phyloP scores from a whole-genome alignment of 1,140 invertebrate genomes.

The Euwallacea similis region DNA sequence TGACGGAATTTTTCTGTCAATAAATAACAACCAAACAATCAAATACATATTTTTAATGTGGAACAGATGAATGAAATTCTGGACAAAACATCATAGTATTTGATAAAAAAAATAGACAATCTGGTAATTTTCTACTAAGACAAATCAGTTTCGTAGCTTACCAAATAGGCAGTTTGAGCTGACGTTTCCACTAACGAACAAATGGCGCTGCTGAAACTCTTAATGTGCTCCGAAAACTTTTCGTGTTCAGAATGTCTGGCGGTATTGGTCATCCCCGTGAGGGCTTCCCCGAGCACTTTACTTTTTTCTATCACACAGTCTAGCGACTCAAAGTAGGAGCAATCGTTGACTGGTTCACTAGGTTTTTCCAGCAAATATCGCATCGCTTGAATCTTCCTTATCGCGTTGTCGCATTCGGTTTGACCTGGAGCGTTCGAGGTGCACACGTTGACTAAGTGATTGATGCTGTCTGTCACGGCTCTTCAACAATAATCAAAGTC shows the following conservation, averaged over 20 bases:
- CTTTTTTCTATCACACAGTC: constrained; percentile 94
- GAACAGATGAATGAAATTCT: too few relatives aligned
- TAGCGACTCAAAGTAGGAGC: constrained; percentile 92
- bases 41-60: background rate
- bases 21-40: too few relatives aligned
- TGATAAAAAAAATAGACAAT: too few relatives aligned
- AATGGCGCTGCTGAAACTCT: constrained; percentile 81
- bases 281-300: constrained; percentile 77
- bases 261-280: constrained; percentile 91
- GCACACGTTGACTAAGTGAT: constrained; percentile 83
- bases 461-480: constrained; percentile 90
- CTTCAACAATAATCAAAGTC: constrained; percentile 51
- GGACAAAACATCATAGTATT: too few relatives aligned
- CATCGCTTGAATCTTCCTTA: constrained; percentile 89
- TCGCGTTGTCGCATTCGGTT: constrained; percentile 95
- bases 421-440: constrained; percentile 84
- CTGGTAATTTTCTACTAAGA: too few relatives aligned
- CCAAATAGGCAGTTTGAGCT: constrained; percentile 91
- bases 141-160: constrained; percentile 44
- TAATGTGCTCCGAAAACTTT: constrained; percentile 84
- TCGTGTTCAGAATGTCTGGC: constrained; percentile 88
- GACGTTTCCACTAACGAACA: constrained; percentile 93
- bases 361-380: constrained; percentile 82
- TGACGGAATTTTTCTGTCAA: too few relatives aligned
- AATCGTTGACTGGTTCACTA: constrained; percentile 83